Conservation (phyloP, 2,113 vertebrate genomes). For the Platichthys stellatus region DNA sequence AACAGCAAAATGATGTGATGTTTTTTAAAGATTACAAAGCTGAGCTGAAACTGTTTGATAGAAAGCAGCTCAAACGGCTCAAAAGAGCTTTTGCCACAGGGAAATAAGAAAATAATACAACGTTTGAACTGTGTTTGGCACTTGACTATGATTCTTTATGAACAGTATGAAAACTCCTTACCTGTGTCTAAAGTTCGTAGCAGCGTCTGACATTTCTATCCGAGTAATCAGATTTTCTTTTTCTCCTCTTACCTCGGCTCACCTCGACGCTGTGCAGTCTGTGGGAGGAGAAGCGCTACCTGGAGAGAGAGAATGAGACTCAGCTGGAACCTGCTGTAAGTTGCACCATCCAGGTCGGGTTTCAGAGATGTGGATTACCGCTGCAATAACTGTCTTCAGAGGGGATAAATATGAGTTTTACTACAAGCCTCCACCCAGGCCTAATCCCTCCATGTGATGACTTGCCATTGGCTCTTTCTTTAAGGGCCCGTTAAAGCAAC, state of each 20-base stretch:
- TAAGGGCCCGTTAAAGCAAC: neutral
- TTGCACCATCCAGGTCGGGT: constrained; percentile 50
- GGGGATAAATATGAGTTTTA: constrained; percentile 50
- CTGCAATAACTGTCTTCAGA: constrained; percentile 33
- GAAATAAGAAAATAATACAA: constrained; percentile 43
- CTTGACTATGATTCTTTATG: neutral
- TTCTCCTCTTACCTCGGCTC: constrained; percentile 16
- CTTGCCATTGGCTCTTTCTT: constrained; percentile 10
- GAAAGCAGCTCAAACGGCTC: constrained; percentile 50
- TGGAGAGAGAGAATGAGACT: constrained; percentile 85
- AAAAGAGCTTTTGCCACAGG: constrained; percentile 25
- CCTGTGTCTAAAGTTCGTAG: neutral
- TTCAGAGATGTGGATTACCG: constrained; percentile 49
- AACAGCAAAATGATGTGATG: constrained; percentile 23
- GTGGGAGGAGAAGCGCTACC: constrained; percentile 85
- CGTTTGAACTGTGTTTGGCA: constrained; percentile 19
- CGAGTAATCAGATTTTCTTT: constrained; percentile 4
- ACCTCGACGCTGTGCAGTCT: constrained; percentile 71
- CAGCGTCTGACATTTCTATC: constrained; percentile 1
- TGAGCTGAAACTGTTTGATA: constrained; percentile 55
- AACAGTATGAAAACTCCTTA: neutral
- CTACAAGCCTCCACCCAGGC: constrained; percentile 38
- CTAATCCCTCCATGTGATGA: constrained; percentile 36
- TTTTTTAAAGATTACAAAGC: too few species aligned
- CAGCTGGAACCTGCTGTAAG: constrained; percentile 86